phyloP scores from a whole-genome alignment of 1,140 invertebrate species.

The Metopolophium dirhodum region DNA sequence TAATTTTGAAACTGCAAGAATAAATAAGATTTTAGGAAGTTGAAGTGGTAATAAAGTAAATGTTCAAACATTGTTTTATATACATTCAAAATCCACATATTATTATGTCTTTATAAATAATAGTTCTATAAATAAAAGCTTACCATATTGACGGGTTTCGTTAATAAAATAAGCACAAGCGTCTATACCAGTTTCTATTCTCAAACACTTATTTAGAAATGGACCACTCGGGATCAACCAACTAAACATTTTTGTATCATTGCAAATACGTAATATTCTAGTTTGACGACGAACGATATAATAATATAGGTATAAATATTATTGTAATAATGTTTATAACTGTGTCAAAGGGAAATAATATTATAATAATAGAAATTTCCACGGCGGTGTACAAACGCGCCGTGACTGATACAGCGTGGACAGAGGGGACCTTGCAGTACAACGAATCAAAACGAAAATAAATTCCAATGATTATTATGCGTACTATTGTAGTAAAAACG shows the following conservation, averaged over 20 bases:
- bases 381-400: background rate
- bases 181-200: slow-evolving; percentile 37
- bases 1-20: background rate
- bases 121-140: background rate
- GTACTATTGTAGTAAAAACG: background rate
- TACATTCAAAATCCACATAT: background rate
- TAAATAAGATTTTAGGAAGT: background rate
- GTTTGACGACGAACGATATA: background rate
- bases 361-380: slow-evolving; percentile 45
- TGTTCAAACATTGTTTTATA: background rate
- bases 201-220: slow-evolving; percentile 49
- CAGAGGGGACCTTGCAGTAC: slow-evolving; percentile 3
- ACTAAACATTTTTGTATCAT: slow-evolving; percentile 53
- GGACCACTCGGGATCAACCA: slow-evolving; percentile 32
- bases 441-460: slow-evolving; percentile 19
- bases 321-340: slow-evolving; percentile 8
- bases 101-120: background rate
- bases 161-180: slow-evolving; percentile 41
- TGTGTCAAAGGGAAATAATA: background rate
- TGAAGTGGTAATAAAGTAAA: background rate
- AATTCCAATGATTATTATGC: background rate
- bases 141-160: slow-evolving; percentile 34
- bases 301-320: background rate
- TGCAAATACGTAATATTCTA: background rate
- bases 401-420: slow-evolving; percentile 39